Conservation (phyloP, 2,113 vertebrate species). For the Rattus rattus region DNA sequence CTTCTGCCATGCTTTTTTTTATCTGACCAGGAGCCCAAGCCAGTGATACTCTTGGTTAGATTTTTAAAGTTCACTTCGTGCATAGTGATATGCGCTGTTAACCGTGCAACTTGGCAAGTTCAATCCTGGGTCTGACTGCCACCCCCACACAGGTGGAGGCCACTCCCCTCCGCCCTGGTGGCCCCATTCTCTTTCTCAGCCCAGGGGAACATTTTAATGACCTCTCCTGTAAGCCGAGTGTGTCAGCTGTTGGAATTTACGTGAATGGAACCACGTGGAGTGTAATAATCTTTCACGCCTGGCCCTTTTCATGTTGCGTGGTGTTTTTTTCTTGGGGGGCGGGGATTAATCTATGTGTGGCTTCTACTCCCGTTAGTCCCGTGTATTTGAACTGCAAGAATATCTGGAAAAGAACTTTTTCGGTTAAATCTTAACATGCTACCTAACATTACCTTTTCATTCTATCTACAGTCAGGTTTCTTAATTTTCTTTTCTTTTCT, state of each 20-base stretch:
- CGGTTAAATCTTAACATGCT: background rate
- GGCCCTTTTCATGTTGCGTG: background rate
- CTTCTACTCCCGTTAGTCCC: background rate
- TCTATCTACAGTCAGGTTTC: slow-evolving; percentile 17
- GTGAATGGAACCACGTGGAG: background rate
- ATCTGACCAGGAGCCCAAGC: background rate
- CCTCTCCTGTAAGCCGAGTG: background rate
- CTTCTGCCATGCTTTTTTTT: background rate
- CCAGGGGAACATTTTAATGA: background rate
- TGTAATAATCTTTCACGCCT: background rate
- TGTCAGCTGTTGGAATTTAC: background rate
- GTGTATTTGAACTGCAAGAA: background rate
- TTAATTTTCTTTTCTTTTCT: background rate
- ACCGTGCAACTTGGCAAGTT: background rate
- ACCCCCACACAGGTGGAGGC: background rate
- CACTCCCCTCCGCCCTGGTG: background rate
- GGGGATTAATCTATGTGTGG: background rate
- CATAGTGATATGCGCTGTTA: background rate
- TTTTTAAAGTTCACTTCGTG: background rate
- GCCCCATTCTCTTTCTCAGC: background rate
- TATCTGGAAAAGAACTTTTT: slow-evolving; percentile 49
- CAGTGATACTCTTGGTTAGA: background rate
- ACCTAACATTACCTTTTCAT: slow-evolving; percentile 36
- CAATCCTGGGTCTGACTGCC: background rate
- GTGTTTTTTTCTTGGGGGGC: background rate